A percentile compares a stretch with the other conserved stretches of the same genome.
Evolutionary conservation across 2,888 invertebrate genomes (phyloP).

Genomic region (Spicauda simplicius): DNA sequence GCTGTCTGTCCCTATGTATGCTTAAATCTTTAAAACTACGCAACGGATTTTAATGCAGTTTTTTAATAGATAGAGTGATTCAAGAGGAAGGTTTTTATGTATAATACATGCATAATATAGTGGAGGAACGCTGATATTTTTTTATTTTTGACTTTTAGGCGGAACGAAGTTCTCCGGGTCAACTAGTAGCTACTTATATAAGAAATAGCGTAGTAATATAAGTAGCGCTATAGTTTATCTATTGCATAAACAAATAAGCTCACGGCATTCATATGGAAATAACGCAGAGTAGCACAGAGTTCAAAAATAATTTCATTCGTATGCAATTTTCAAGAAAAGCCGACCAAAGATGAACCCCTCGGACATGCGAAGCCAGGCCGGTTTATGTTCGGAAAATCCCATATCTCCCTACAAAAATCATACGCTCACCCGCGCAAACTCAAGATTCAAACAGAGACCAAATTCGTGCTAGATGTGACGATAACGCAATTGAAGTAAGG

Average conservation of each 20-base stretch:
- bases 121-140: no score
- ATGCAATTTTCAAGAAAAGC: constrained; percentile 32
- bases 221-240: not conserved
- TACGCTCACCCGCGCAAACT: constrained; percentile 74
- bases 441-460: constrained; percentile 51
- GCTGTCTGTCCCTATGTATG: no score
- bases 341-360: constrained; percentile 48
- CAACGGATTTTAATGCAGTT: no score
- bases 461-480: constrained; percentile 43
- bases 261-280: not conserved
- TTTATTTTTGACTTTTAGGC: no score
- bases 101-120: no score
- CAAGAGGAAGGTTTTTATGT: no score
- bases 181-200: no score
- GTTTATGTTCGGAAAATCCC: constrained; percentile 74
- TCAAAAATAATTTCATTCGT: constrained; percentile 39
- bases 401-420: constrained; percentile 79
- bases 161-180: no score
- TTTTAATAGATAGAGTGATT: no score
- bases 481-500: not conserved
- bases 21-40: no score
- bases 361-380: constrained; percentile 66
- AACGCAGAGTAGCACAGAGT: not conserved
- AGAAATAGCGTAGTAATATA: not conserved
- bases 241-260: not conserved